Evolutionary conservation across 1,140 invertebrate species (phyloP).

Genomic region (Kradibia gibbosae): DNA sequence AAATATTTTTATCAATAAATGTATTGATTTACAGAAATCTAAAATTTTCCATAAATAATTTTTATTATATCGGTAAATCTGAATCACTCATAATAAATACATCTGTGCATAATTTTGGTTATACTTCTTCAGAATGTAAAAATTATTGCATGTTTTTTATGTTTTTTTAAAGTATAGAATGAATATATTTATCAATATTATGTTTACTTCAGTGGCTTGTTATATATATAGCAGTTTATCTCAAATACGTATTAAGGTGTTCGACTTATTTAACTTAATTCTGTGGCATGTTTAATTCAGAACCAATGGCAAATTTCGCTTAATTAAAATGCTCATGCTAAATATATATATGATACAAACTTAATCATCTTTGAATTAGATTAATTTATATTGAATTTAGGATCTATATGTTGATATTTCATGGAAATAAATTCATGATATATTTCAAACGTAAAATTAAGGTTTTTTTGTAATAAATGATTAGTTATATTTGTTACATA

Average conservation of each 20-base stretch:
- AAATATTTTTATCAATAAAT: too few species aligned
- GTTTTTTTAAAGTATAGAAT: background rate
- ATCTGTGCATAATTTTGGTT: background rate
- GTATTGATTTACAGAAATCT: too few species aligned
- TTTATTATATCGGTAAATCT: too few species aligned
- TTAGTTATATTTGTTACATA: too few species aligned
- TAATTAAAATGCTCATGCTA: constrained; percentile 17
- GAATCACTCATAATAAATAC: too few species aligned
- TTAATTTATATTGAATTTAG: background rate
- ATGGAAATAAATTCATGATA: too few species aligned
- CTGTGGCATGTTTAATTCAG: constrained; percentile 18
- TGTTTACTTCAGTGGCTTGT: too few species aligned
- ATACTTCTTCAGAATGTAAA: background rate
- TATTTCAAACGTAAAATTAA: too few species aligned
- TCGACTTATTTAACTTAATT: constrained; percentile 22
- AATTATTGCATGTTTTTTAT: too few species aligned
- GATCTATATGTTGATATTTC: background rate
- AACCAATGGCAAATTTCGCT: constrained; percentile 10
- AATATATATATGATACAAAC: background rate
- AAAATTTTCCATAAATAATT: too few species aligned
- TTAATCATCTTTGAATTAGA: background rate
- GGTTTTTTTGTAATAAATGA: too few species aligned
- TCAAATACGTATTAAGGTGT: constrained; percentile 29
- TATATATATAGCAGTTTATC: background rate
- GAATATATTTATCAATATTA: background rate